phyloP scores from a whole-genome alignment of 2,888 invertebrate species.

The Melangyna quadrimaculata region DNA sequence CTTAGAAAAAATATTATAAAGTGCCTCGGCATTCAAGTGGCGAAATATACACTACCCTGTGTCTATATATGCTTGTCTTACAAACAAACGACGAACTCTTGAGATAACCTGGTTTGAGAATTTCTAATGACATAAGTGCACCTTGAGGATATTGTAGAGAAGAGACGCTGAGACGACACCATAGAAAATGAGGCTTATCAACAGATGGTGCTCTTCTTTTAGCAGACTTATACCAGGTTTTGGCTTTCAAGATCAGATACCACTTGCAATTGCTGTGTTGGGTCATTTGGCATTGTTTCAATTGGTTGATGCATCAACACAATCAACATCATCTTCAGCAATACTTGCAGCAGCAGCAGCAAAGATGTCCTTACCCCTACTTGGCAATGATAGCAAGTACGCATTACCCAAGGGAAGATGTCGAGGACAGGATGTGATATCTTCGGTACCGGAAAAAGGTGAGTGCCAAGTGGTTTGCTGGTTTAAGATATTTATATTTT shows the following conservation, averaged over 20 bases:
- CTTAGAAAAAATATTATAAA: constrained; percentile 33
- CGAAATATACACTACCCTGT: constrained; percentile 10
- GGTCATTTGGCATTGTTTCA: constrained; percentile 61
- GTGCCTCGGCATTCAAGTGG: constrained; percentile 44
- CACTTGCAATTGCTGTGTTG: constrained; percentile 23
- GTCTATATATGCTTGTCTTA: constrained; percentile 19
- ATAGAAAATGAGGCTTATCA: constrained; percentile 49
- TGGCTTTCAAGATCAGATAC: constrained; percentile 33
- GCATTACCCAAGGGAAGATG: constrained; percentile 21
- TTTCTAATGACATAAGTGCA: constrained; percentile 50
- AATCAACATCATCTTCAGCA: constrained; percentile 12
- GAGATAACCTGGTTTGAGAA: constrained; percentile 47
- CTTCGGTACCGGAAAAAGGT: constrained; percentile 57
- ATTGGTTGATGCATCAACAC: constrained; percentile 55
- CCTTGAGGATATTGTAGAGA: constrained; percentile 1
- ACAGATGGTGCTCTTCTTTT: constrained; percentile 12
- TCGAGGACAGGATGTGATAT: constrained; percentile 61
- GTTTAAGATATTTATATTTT: background rate
- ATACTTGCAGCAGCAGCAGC: background rate
- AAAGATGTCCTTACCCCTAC: constrained; percentile 16
- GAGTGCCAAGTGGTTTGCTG: constrained; percentile 37
- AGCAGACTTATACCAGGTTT: constrained; percentile 4
- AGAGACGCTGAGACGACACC: background rate
- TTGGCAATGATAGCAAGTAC: constrained; percentile 41
- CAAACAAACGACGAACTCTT: constrained; percentile 1